Conservation (phyloP, 2,113 vertebrate species). For the Thalassoma bifasciatum region DNA sequence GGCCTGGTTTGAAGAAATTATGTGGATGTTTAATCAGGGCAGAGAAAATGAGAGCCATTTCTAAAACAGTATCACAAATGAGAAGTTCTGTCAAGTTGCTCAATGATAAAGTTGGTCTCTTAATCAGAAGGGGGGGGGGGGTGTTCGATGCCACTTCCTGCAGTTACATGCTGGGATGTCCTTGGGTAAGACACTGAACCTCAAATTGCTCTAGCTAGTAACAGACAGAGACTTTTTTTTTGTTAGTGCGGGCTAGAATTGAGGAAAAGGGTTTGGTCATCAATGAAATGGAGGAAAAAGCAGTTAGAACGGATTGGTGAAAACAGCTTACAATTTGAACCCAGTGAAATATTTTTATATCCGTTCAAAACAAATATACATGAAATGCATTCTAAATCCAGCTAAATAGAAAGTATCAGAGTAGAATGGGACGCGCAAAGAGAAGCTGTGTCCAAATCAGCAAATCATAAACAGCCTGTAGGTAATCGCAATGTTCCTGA, state of each 20-base stretch:
- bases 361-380: neutral
- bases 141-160: too few species aligned
- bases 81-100: neutral
- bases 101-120: neutral
- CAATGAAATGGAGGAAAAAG: too few species aligned
- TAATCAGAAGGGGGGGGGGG: neutral
- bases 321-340: too few species aligned
- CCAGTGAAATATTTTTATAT: too few species aligned
- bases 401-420: neutral
- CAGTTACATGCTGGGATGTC: too few species aligned
- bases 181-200: neutral
- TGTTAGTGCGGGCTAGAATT: too few species aligned
- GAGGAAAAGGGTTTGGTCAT: too few species aligned
- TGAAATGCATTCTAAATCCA: neutral
- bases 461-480: neutral
- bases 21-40: conserved; percentile 5
- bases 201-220: too few species aligned
- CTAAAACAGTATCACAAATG: conserved; percentile 11
- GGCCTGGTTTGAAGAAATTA: conserved; percentile 10
- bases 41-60: neutral
- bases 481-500: neutral
- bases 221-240: too few species aligned
- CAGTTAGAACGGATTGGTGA: too few species aligned
- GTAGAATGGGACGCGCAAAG: too few species aligned
- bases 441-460: neutral